Percentiles rank a stretch among this genome's conserved stretches.
These are phyloP conservation scores for Leptinotarsa tumamoca DNA, from an alignment of 2,888 invertebrate species.

Conservation along the genomic window DNA sequence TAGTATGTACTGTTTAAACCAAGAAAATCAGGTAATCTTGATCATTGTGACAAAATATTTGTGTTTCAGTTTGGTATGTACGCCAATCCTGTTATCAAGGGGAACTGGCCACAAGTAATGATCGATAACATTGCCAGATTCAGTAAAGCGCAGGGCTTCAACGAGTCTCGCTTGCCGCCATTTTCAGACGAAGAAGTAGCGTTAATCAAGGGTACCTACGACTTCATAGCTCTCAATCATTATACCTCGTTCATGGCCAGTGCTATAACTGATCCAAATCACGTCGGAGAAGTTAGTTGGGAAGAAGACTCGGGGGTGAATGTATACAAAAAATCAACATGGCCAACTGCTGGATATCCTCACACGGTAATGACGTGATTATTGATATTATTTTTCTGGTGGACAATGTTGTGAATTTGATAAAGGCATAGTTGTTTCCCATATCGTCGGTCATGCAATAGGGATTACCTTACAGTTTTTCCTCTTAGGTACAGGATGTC, in stretches of 20 bases:
- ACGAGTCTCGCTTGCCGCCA: slow-evolving; percentile 73
- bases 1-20: no score
- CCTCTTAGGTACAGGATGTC: no score
- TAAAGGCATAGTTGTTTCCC: no score
- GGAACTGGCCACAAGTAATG: slow-evolving; percentile 78
- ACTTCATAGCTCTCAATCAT: slow-evolving; percentile 45
- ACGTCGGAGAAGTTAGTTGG: slow-evolving; percentile 32
- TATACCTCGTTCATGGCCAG: slow-evolving; percentile 46
- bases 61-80: slow-evolving; percentile 49
- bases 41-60: no score
- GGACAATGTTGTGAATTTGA: no score
- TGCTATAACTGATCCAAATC: slow-evolving; percentile 23
- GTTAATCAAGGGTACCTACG: slow-evolving; percentile 66
- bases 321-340: slow-evolving; percentile 43
- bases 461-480: no score
- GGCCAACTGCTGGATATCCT: slow-evolving; percentile 39
- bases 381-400: no score
- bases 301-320: slow-evolving; percentile 41
- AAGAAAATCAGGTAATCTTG: no score
- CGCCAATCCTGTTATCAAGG: slow-evolving; percentile 71
- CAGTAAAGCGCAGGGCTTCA: slow-evolving; percentile 67
- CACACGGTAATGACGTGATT: no score
- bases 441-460: no score
- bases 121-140: slow-evolving; percentile 71
- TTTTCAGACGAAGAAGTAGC: slow-evolving; percentile 73